These are phyloP conservation scores for Sterna hirundo DNA, from an alignment of 2,113 vertebrate species.

Conservation along the genomic window DNA sequence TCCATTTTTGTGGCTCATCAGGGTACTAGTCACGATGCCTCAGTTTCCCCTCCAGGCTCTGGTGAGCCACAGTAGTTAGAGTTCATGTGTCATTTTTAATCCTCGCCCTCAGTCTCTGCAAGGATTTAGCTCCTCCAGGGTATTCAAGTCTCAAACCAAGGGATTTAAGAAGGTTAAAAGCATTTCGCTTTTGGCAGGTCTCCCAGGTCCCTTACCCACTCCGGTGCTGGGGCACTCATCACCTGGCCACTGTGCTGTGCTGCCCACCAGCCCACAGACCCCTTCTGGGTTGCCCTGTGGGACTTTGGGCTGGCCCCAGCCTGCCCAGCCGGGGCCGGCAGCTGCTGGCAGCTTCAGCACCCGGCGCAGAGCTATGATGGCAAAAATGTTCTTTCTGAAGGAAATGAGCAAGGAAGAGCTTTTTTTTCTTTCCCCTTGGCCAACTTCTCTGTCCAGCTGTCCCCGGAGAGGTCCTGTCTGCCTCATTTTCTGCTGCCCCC, in stretches of 20 bases:
- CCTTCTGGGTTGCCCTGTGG: background rate
- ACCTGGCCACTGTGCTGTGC: fast-evolving
- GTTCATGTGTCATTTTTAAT: background rate
- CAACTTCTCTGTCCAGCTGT: background rate
- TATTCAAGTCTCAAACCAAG: background rate
- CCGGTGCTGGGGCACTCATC: background rate
- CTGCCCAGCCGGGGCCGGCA: background rate
- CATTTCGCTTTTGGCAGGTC: background rate
- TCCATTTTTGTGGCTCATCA: background rate
- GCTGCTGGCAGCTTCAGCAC: background rate
- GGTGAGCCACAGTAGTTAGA: background rate
- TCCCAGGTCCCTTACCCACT: background rate
- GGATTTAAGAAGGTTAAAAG: background rate
- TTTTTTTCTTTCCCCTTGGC: background rate
- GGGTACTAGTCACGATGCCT: background rate
- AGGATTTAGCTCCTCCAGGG: background rate
- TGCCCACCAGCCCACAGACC: background rate
- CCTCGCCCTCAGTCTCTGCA: background rate
- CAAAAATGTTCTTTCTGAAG: background rate
- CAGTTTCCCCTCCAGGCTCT: background rate
- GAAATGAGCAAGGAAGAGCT: background rate
- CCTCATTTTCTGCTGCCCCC: fast-evolving
- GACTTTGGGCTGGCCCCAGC: background rate
- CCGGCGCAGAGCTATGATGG: background rate
- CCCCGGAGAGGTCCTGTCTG: background rate